Evolutionary conservation across 2,797 vertebrate genomes (phyloP).

Genomic region (Sylvia borin): DNA sequence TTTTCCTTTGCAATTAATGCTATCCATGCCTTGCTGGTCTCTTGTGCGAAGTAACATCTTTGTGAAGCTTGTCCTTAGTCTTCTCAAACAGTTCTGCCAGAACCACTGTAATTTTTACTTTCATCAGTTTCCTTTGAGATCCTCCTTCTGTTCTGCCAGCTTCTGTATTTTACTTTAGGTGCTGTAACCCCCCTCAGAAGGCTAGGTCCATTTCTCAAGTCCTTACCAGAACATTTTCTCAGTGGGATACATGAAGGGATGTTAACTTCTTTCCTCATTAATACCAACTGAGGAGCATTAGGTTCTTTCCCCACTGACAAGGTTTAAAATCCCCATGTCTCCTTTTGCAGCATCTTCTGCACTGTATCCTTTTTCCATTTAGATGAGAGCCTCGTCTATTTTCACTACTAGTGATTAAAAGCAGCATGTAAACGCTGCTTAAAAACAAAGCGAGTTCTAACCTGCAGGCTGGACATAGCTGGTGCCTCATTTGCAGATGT

Average conservation of each 20-base stretch:
- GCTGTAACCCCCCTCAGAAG: not conserved
- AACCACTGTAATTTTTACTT: not conserved
- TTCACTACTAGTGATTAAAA: not conserved
- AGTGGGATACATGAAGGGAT: not conserved
- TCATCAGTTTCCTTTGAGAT: not conserved
- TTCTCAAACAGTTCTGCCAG: not conserved
- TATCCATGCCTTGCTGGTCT: not conserved
- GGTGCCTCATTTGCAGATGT: not conserved
- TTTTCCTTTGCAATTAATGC: not conserved
- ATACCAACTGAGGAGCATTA: too few relatives aligned
- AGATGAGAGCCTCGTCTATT: not conserved
- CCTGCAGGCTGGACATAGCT: not conserved
- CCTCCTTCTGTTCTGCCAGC: not conserved
- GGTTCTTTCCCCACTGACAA: not conserved
- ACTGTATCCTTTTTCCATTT: not conserved
- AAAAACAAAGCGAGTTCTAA: not conserved
- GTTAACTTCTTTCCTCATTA: not conserved
- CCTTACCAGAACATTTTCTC: not conserved
- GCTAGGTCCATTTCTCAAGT: not conserved
- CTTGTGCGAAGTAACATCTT: fast-evolving
- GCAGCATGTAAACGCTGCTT: not conserved
- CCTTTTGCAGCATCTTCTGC: not conserved
- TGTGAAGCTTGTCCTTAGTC: not conserved
- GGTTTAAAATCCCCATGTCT: not conserved
- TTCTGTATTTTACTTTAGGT: not conserved